Evolutionary conservation across 2,797 vertebrate genomes (phyloP).

Genomic region (Benthosema pterotum): DNA sequence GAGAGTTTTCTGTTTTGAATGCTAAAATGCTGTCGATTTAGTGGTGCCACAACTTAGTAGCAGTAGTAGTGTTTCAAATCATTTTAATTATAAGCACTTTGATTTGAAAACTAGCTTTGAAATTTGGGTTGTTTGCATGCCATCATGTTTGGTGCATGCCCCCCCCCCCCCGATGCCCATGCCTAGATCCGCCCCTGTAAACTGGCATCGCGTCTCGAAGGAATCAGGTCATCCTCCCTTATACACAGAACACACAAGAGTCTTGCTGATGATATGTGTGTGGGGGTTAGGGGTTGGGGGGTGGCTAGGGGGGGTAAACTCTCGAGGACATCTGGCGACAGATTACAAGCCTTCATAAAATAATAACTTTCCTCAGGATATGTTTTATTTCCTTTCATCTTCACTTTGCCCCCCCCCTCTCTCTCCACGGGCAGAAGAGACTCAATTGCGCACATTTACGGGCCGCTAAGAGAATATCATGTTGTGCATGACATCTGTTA

Average conservation of each 20-base stretch:
- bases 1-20: no score
- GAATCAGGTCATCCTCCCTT: slow-evolving; percentile 61
- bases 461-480: neutral
- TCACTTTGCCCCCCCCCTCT: neutral
- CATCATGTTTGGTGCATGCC: no score
- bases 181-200: no score
- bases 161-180: no score
- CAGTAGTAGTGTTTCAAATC: no score
- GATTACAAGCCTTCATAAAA: slow-evolving; percentile 24
- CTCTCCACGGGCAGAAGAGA: slow-evolving; percentile 23
- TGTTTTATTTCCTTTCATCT: slow-evolving; percentile 5
- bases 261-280: no score
- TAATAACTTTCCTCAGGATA: slow-evolving; percentile 22
- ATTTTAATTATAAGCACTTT: no score
- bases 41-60: no score
- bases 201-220: slow-evolving; percentile 44
- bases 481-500: neutral
- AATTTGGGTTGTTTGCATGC: no score
- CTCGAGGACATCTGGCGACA: slow-evolving; percentile 39
- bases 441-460: slow-evolving; percentile 1
- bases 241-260: no score
- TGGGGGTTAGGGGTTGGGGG: slow-evolving; percentile 15
- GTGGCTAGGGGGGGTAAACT: slow-evolving; percentile 31
- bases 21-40: no score
- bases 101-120: no score